phyloP scores from a whole-genome alignment of 2,797 vertebrate species.

The Characodon lateralis region DNA sequence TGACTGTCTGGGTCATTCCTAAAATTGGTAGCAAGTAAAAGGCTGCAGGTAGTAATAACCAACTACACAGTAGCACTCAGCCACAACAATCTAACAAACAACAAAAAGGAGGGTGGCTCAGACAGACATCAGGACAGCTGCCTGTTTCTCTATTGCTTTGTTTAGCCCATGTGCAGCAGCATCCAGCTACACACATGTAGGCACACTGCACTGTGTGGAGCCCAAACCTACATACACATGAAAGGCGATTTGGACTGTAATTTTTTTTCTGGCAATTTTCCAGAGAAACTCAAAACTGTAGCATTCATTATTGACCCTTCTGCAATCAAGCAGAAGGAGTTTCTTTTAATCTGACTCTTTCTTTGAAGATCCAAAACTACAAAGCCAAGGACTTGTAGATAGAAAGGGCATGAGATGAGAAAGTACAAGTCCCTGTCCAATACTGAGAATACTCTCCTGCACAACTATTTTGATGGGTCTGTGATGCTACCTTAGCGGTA shows the following conservation, averaged over 20 bases:
- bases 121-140: conserved; percentile 24
- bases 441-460: neutral
- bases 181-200: neutral
- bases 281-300: conserved; percentile 36
- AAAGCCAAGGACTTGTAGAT: conserved; percentile 27
- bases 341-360: conserved; percentile 14
- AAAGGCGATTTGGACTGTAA: conserved; percentile 5
- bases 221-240: neutral
- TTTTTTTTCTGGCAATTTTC: conserved; percentile 44
- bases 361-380: conserved; percentile 49
- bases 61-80: conserved; percentile 3
- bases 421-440: no score
- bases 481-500: no score
- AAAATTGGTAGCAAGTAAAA: conserved; percentile 36
- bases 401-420: no score
- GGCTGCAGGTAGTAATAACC: conserved; percentile 42
- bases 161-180: neutral
- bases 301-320: conserved; percentile 59
- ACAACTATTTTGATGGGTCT: no score
- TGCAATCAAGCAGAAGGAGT: conserved; percentile 52
- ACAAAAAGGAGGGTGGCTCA: conserved; percentile 12
- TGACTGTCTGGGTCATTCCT: conserved; percentile 14
- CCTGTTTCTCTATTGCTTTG: conserved; percentile 14
- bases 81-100: conserved; percentile 35
- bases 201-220: neutral